A percentile compares a stretch with the other conserved stretches of the same genome.
Conservation (phyloP, 1,140 invertebrate genomes). For the Luehdorfia chinensis region DNA sequence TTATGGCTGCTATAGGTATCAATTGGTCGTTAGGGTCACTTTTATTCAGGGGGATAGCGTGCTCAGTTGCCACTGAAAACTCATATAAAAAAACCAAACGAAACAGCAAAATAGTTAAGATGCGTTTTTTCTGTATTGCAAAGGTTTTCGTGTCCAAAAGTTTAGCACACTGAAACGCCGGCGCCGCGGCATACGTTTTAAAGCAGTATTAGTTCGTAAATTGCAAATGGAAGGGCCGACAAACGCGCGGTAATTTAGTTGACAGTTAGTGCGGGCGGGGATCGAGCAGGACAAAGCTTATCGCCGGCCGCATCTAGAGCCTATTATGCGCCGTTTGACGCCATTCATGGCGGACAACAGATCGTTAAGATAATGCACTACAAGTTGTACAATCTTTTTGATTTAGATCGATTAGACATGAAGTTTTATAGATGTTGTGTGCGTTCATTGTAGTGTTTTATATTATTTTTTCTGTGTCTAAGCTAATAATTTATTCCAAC, state of each 20-base stretch:
- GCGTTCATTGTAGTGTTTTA: neutral
- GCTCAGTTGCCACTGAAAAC: too few relatives aligned
- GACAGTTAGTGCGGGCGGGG: slow-evolving; percentile 48
- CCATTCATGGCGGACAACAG: slow-evolving; percentile 56
- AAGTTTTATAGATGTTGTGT: neutral
- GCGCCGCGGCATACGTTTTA: slow-evolving; percentile 8
- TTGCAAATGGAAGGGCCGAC: slow-evolving; percentile 52
- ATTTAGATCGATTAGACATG: slow-evolving; percentile 14
- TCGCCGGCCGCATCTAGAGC: slow-evolving; percentile 60
- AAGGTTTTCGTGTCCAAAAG: neutral
- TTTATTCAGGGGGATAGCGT: too few relatives aligned
- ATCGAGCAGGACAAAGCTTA: slow-evolving; percentile 53
- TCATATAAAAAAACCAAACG: too few relatives aligned
- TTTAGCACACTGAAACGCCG: slow-evolving; percentile 5
- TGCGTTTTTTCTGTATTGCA: too few relatives aligned
- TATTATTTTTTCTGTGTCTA: neutral
- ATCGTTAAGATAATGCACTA: slow-evolving; percentile 52
- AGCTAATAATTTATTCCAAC: too few relatives aligned
- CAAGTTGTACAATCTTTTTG: slow-evolving; percentile 18
- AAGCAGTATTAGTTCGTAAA: slow-evolving; percentile 56
- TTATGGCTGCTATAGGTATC: too few relatives aligned
- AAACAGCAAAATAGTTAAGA: too few relatives aligned
- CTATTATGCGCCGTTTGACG: slow-evolving; percentile 71
- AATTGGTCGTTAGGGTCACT: too few relatives aligned
- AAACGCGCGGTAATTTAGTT: slow-evolving; percentile 61